Evolutionary conservation across 2,113 vertebrate species (phyloP).

Genomic region (Myrmecophaga tridactyla): DNA sequence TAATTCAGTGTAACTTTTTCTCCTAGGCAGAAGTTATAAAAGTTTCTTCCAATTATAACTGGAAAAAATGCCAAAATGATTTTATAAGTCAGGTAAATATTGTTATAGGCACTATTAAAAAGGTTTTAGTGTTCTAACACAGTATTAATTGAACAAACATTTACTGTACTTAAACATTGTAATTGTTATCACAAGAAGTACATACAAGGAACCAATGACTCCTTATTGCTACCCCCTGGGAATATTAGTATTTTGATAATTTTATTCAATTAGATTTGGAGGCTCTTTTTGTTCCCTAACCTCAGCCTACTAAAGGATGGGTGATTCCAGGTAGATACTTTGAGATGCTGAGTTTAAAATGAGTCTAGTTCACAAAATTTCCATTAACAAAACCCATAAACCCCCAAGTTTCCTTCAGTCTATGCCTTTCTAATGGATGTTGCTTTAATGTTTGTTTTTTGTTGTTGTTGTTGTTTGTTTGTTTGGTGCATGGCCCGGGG

Average conservation of each 20-base stretch:
- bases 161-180: slow-evolving; percentile 29
- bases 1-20: slow-evolving; percentile 7
- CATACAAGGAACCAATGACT: not conserved
- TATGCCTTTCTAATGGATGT: not conserved
- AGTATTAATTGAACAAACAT: slow-evolving; percentile 46
- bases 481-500: no score
- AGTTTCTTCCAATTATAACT: slow-evolving; percentile 28
- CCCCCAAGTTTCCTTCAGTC: not conserved
- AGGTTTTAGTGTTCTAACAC: not conserved
- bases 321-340: not conserved
- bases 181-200: not conserved
- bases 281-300: not conserved
- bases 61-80: slow-evolving; percentile 39
- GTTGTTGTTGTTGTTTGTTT: no score
- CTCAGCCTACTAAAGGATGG: not conserved
- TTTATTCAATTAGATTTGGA: not conserved
- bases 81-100: slow-evolving; percentile 40
- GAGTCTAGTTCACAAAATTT: not conserved
- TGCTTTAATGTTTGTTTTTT: no score
- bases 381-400: not conserved
- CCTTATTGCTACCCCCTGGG: not conserved
- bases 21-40: not conserved
- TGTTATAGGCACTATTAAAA: not conserved
- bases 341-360: not conserved
- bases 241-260: slow-evolving; percentile 31